Evolutionary conservation across 2,888 invertebrate species (phyloP), one percentile per base, ranked within the genome.

Genomic region (Megastigmus dorsalis): DNA sequence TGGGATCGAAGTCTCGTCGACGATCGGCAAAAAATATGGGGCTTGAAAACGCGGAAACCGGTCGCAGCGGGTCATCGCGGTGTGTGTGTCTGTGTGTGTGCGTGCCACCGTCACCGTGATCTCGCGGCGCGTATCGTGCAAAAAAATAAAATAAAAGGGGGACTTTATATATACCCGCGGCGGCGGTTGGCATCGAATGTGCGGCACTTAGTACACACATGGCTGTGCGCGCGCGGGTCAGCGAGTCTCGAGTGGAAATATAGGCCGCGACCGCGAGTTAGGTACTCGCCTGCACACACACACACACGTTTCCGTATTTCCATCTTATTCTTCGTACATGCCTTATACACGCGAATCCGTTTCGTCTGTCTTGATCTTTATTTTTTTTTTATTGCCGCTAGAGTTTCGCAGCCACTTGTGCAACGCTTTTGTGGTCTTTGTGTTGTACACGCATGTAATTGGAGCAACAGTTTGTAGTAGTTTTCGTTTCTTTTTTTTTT

Each of bases 231-330:
- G 18, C 33, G 18, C 30, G 20, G 48, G 57, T 68, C 67, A 59
- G 36, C 50, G n/a, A 50, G 63, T 63, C 33, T 33, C 23, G 55
- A n/a, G n/a, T n/a, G 23, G 15, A 62, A 36, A 57, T 48, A 68
- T 68, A 57, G 67, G 57, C 33, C 67, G 36, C 45, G 23, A 45
- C 30, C 45, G 30, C 60, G 30, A 20, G 55, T n/a, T n/a, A n/a
- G n/a, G n/a, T n/a, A n/a, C n/a, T n/a, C n/a, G n/a, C n/a, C n/a
- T n/a, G n/a, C n/a, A n/a, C n/a, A n/a, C n/a, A n/a, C n/a, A n/a
- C n/a, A 33, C 30, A 30, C 15, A 13, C 54, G 30, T 45, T 45
- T 55, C 66, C 66, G 43, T 30, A 33, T 62, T 62, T 62, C 33
- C 62, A 5, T 13, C 28, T 18, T 43, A 4, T 26, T 55, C 36